A percentile compares a stretch with the other conserved stretches of the same genome.
Evolutionary conservation across 2,113 vertebrate genomes (phyloP).

Genomic region (Pycnonotus jocosus): DNA sequence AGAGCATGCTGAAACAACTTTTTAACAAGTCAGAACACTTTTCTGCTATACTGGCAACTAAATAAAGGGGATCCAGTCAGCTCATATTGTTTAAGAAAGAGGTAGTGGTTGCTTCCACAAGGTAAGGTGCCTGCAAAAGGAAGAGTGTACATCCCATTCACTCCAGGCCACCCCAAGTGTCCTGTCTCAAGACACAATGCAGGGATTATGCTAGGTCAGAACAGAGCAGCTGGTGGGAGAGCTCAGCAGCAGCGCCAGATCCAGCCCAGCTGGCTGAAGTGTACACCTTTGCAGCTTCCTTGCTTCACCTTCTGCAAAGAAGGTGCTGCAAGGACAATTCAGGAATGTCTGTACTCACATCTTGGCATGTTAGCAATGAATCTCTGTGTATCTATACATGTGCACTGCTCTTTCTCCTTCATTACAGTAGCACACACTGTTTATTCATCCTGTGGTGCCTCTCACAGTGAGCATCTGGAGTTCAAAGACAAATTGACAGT

Average conservation of each 20-base stretch:
- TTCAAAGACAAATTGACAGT: neutral
- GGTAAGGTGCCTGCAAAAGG: neutral
- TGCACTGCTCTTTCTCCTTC: neutral
- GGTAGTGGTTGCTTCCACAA: neutral
- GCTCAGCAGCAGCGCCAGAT: neutral
- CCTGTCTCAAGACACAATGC: neutral
- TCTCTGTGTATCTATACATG: neutral
- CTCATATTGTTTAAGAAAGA: neutral
- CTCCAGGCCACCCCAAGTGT: neutral
- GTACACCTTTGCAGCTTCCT: neutral
- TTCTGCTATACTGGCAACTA: neutral
- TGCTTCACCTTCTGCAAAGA: neutral
- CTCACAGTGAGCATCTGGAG: neutral
- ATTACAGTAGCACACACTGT: neutral
- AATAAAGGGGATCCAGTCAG: neutral
- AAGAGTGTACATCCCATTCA: neutral
- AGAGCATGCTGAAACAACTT: neutral
- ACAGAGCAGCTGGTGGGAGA: neutral
- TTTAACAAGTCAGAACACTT: neutral
- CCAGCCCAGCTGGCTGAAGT: neutral
- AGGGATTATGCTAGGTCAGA: neutral
- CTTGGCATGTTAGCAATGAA: neutral
- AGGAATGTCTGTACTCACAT: neutral
- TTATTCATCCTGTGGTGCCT: neutral
- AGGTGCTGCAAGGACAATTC: neutral